Conservation (phyloP, 1,140 invertebrate genomes). For the Drosophila pectinifera region DNA sequence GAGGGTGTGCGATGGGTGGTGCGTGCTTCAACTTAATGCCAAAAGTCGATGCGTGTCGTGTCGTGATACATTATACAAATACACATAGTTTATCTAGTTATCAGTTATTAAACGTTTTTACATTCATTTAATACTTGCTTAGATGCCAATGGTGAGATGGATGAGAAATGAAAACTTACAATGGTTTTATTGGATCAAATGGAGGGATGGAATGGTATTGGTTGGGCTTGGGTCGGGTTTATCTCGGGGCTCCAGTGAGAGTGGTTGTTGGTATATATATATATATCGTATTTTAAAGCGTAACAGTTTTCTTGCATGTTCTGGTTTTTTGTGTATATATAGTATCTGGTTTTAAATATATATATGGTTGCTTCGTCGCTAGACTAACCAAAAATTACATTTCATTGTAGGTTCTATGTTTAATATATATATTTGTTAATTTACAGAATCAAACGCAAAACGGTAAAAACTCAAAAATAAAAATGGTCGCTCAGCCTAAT, state of each 20-base stretch:
- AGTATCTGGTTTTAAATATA: slow-evolving; percentile 35
- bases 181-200: slow-evolving; percentile 34
- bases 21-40: slow-evolving; percentile 44
- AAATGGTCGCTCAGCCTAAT: slow-evolving; percentile 51
- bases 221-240: slow-evolving; percentile 14
- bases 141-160: slow-evolving; percentile 46
- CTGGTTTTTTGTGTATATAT: slow-evolving; percentile 38
- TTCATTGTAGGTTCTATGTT: slow-evolving; percentile 62
- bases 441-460: slow-evolving; percentile 67
- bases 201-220: slow-evolving; percentile 45
- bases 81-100: slow-evolving; percentile 44
- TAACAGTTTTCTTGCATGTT: slow-evolving; percentile 81
- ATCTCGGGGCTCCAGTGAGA: slow-evolving; percentile 31
- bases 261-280: slow-evolving; percentile 44
- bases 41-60: slow-evolving; percentile 44
- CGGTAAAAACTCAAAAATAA: slow-evolving; percentile 36
- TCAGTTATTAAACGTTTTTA: slow-evolving; percentile 66
- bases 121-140: slow-evolving; percentile 77
- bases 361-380: slow-evolving; percentile 34
- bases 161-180: slow-evolving; percentile 76
- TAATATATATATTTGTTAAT: slow-evolving; percentile 58
- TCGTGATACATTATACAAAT: slow-evolving; percentile 36
- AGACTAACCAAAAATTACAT: slow-evolving; percentile 69
- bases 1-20: slow-evolving; percentile 27
- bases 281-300: slow-evolving; percentile 70